These are phyloP conservation scores for Hydrozoanthus tunicans DNA, from an alignment of 64 coral and sea anemone species.

Conservation along the genomic window DNA sequence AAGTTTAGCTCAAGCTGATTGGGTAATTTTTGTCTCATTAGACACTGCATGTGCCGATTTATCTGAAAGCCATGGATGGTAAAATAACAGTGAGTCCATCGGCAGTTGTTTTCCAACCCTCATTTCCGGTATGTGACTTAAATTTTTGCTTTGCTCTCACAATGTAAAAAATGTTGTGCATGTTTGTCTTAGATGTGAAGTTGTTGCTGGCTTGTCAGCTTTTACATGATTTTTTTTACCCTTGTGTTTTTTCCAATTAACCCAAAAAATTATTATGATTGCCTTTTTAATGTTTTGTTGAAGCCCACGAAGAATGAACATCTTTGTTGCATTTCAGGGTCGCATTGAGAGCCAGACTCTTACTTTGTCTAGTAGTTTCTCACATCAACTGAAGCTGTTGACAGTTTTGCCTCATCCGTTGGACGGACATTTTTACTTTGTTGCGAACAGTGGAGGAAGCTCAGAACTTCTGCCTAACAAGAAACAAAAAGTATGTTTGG, in stretches of 20 bases:
- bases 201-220: background rate
- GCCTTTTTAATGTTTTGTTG: background rate
- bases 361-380: slow-evolving; percentile 79
- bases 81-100: slow-evolving; percentile 67
- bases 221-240: too few species aligned
- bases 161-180: too few species aligned
- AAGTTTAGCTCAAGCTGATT: background rate
- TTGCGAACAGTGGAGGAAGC: background rate
- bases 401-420: slow-evolving; percentile 62
- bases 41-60: slow-evolving; percentile 81
- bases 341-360: slow-evolving; percentile 67
- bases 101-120: slow-evolving; percentile 72
- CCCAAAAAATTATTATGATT: too few species aligned
- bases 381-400: slow-evolving; percentile 69
- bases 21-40: slow-evolving; percentile 24
- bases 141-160: background rate
- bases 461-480: slow-evolving; percentile 48
- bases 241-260: too few species aligned
- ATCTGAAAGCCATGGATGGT: slow-evolving; percentile 87
- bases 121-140: slow-evolving; percentile 80
- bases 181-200: too few species aligned
- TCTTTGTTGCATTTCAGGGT: slow-evolving; percentile 67
- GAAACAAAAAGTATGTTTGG: slow-evolving; percentile 39
- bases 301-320: background rate
- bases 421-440: slow-evolving; percentile 77